Base-by-base conservation (phyloP, 2,113 vertebrate species). In the Clarias batrachus region DNA sequence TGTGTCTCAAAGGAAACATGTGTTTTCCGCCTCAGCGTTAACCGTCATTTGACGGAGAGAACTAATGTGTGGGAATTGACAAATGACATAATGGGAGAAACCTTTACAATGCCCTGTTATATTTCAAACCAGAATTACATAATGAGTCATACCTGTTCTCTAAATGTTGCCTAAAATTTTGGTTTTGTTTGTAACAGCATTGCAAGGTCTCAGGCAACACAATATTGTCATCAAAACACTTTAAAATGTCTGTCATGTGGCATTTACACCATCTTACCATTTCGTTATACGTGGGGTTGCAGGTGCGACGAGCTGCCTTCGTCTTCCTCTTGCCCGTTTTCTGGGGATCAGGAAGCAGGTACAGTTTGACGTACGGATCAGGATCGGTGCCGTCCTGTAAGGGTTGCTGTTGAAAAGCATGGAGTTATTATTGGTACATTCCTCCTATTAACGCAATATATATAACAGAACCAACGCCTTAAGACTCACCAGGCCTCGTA, bases 301-400 rank as follows among this genome's bases (percentile, higher is more conserved):
- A 97, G 78, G 98, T 99, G 93, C 98, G 97, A 4, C 97, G 94
- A 2, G 97, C 97, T 10, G 97, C 96, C 95, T 98, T 99, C 77
- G 98, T 99, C 95, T 99, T 99, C 93, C 97, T 97, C 92, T 99
- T 99, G 86, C 97, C 97, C 70, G 95, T 97, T 94, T 99, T 99
- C 81, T 99, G 97, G 37, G 97, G 97, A 92, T 99, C 98, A 0
- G 98, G 98, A 85, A 99, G 96, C 73, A 99, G 95, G 92, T 99
- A 99, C 83, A 97, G 96, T 93, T 99, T 99, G 87, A 99, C 98
- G 0, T 99, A 99, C 0, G 98, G 98, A 92, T 99, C 97, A 0
- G 97, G 98, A 90, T 99, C 97, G 0, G 96, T 96, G 37, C 97
- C 97, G 2, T 99, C 97, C 93, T 98, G 97, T 78, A 98, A 92